These are phyloP conservation scores for Caenorhabditis sp. DNA, from an alignment of 2,888 invertebrate species.

Conservation along the genomic window DNA sequence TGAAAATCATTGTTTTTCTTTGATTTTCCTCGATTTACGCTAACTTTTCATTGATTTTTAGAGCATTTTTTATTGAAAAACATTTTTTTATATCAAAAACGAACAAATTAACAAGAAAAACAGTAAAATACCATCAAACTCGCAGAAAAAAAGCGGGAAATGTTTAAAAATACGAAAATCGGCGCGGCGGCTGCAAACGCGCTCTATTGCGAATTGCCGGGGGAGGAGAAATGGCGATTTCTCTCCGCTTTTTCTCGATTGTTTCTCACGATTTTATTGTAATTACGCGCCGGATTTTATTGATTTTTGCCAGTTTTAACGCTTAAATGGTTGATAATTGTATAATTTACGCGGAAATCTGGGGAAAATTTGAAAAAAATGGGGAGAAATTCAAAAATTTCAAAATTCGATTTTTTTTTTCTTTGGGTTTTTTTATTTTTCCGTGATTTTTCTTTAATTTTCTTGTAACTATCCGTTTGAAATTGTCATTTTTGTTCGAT, in stretches of 20 bases:
- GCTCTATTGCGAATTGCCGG: constrained; percentile 32
- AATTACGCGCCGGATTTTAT: constrained; percentile 2
- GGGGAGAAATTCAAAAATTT: background rate
- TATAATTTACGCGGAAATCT: background rate
- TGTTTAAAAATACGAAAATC: constrained; percentile 4
- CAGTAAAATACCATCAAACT: background rate
- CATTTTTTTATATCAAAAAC: no score
- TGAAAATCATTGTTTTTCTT: background rate
- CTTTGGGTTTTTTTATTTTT: background rate
- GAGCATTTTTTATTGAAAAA: no score
- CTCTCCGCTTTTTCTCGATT: constrained; percentile 31
- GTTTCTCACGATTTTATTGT: constrained; percentile 18
- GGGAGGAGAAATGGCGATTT: constrained; percentile 24
- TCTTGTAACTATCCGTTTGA: background rate
- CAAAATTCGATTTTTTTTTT: no score
- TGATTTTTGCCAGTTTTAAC: constrained; percentile 12
- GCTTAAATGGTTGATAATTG: background rate
- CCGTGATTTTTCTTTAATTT: constrained; percentile 1
- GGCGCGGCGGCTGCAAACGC: constrained; percentile 14
- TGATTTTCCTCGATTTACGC: no score
- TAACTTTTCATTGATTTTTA: no score
- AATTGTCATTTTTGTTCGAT: background rate
- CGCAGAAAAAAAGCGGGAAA: constrained; percentile 1
- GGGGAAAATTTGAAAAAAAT: background rate
- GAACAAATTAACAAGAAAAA: no score